Evolutionary conservation across 2,113 vertebrate genomes (phyloP).

Genomic region (Neoarius graeffei): DNA sequence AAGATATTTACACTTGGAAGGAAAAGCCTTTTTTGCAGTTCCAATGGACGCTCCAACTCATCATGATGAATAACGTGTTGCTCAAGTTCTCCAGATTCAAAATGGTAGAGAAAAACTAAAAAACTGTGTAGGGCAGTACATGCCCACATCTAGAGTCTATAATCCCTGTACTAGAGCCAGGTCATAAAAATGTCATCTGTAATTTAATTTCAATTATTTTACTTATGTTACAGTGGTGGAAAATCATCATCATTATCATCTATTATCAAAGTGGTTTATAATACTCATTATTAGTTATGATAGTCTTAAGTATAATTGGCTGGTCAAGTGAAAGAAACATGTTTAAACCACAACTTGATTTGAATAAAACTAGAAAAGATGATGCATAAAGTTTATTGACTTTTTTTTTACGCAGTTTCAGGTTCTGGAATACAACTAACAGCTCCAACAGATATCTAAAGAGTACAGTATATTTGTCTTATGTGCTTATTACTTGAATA

Average conservation of each 20-base stretch:
- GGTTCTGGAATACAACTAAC: neutral
- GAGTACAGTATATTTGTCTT: neutral
- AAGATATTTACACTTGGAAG: neutral
- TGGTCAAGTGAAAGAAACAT: neutral
- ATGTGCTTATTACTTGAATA: neutral
- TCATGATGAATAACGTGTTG: neutral
- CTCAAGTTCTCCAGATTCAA: neutral
- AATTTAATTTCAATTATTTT: neutral
- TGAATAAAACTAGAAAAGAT: neutral
- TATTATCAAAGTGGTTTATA: neutral
- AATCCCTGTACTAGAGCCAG: neutral
- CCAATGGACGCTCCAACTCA: neutral
- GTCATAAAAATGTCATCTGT: neutral
- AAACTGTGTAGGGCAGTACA: too few relatives aligned
- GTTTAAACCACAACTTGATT: too few relatives aligned
- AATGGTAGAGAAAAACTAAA: neutral
- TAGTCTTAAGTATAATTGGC: neutral
- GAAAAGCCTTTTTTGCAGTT: neutral
- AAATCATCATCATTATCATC: neutral
- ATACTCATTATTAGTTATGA: neutral
- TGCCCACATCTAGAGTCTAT: neutral
- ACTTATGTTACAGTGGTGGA: too few relatives aligned
- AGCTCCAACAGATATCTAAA: neutral
- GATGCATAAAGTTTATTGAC: neutral
- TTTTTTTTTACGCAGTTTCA: neutral